Percentiles rank a stretch among this genome's conserved stretches.
Evolutionary conservation across 1,140 invertebrate genomes (phyloP).

Genomic region (Drosophila paulistorum): DNA sequence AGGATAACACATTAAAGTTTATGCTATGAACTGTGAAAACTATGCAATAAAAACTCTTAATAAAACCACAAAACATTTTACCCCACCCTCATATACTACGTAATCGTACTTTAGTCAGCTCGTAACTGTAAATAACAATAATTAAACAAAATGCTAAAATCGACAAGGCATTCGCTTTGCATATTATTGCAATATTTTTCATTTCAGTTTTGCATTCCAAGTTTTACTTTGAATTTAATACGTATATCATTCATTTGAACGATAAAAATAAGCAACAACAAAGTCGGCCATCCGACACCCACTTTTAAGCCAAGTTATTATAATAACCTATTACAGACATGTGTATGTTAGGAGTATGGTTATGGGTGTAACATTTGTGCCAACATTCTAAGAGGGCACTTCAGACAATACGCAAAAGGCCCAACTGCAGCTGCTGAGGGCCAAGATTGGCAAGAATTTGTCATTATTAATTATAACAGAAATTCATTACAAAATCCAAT

Average conservation of each 20-base stretch:
- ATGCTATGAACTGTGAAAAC: not conserved
- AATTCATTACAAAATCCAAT: conserved; percentile 43
- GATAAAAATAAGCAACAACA: conserved; percentile 35
- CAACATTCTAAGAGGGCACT: conserved; percentile 26
- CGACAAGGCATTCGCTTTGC: conserved; percentile 24
- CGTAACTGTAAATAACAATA: conserved; percentile 41
- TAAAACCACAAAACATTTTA: not conserved
- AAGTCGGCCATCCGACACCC: conserved; percentile 39
- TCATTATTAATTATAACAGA: conserved; percentile 24
- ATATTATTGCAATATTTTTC: conserved; percentile 49
- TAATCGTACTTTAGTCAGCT: conserved; percentile 26
- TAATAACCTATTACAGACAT: conserved; percentile 27
- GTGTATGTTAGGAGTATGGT: conserved; percentile 4
- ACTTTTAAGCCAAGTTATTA: conserved; percentile 13
- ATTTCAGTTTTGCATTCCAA: conserved; percentile 18
- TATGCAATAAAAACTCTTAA: not conserved
- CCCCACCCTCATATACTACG: not conserved
- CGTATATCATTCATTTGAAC: not conserved
- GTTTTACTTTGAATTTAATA: conserved; percentile 42
- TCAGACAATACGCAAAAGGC: not conserved
- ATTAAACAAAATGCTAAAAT: conserved; percentile 44
- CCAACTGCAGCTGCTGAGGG: conserved; percentile 7
- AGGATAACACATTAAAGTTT: no score
- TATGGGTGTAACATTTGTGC: conserved; percentile 13
- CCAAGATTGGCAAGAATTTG: conserved; percentile 23